Conservation (phyloP, 2,113 vertebrate species). For the Rynchops niger region DNA sequence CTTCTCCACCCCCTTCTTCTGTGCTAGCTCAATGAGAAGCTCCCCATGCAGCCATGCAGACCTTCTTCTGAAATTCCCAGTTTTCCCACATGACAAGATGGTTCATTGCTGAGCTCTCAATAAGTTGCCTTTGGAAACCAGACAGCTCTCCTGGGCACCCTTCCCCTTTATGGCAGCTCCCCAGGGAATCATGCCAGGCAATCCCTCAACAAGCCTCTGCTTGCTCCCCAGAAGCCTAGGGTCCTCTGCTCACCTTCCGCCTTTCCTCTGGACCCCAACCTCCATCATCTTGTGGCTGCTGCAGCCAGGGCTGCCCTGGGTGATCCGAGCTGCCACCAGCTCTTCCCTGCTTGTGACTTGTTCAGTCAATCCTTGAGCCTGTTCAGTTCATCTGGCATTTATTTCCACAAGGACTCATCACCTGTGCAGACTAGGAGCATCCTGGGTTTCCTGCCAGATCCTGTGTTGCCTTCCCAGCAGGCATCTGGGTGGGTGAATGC, state of each 20-base stretch:
- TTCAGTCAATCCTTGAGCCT: neutral
- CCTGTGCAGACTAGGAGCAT: neutral
- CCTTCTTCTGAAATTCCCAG: neutral
- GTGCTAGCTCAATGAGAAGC: neutral
- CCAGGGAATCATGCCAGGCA: neutral
- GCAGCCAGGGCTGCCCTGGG: neutral
- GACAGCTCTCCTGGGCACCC: neutral
- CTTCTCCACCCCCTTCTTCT: neutral
- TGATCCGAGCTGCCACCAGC: neutral
- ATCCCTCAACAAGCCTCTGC: neutral
- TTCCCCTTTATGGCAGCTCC: neutral
- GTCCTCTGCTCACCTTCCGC: neutral
- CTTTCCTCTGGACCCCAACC: neutral
- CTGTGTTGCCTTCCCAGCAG: neutral
- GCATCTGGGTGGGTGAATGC: neutral
- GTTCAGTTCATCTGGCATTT: neutral
- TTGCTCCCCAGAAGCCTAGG: neutral
- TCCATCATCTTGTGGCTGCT: neutral
- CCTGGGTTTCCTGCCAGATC: neutral
- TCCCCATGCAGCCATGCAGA: neutral
- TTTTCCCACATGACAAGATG: neutral
- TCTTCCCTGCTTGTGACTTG: neutral
- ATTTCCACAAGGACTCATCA: neutral
- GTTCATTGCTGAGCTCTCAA: neutral
- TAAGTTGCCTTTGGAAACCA: neutral